Evolutionary conservation across 2,797 vertebrate genomes (phyloP), one percentile per base, ranked within the genome.

Genomic region (Platalea minor): DNA sequence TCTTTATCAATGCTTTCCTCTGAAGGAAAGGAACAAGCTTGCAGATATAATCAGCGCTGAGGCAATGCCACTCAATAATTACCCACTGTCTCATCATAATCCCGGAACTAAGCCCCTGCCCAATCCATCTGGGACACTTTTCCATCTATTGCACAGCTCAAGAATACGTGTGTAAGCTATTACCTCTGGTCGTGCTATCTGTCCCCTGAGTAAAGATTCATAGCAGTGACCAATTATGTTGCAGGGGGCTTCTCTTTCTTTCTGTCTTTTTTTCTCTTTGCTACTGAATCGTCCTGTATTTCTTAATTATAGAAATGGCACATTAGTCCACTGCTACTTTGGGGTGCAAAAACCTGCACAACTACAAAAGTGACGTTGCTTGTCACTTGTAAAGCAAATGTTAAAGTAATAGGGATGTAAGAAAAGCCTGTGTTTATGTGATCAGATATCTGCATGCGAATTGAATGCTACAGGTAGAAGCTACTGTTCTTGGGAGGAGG

Each of bases 91-190:
- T 98, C 98, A 98, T 99, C 98, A 98, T 99, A 99, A 99, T 99
- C 99, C 98, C 98, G 98, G 99, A 99, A 98, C 99, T 99, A 99
- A 99, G 99, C 98, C 98, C 98, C 98, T 98, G 97, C 99, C 98
- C 99, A 99, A 99, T 99, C 99, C 99, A 99, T 99, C 98, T 99
- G 99, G 99, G 98, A 99, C 98, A 98, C 97, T 98, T 98, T 98
- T 98, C 98, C 98, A 93, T 98, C 97, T 98, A 97, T 97, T 97
- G 98, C 97, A 97, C 97, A 96, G 97, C 97, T 97, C 96, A 97
- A 95, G 97, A 98, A 97, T 97, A 98, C 61, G 97, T 97, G 97
- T 97, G 97, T 97, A 97, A 97, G 97, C 98, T 98, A 98, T 98
- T 98, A 98, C 97, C 97, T 98, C 96, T 98, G 97, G 95, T 97